Conservation (phyloP, 1,140 invertebrate genomes). For the Eriosoma lanigerum region DNA sequence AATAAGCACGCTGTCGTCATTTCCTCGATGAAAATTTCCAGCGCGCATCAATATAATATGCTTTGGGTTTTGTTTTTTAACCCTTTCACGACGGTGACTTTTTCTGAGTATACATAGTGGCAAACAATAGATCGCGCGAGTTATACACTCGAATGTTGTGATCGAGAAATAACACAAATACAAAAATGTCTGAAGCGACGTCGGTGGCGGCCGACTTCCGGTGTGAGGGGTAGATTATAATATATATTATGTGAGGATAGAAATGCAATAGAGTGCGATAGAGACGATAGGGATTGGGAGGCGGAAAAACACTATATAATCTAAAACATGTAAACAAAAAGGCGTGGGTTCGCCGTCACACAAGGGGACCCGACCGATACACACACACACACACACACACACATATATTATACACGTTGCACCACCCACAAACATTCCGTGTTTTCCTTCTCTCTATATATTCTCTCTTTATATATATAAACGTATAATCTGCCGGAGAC, state of each 20-base stretch:
- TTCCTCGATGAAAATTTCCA: too few relatives aligned
- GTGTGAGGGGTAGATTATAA: neutral
- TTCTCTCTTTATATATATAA: neutral
- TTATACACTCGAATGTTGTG: neutral
- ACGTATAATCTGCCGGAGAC: slow-evolving; percentile 12
- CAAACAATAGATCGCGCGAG: neutral
- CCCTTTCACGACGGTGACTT: neutral
- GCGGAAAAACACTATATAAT: slow-evolving; percentile 9
- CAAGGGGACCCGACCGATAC: slow-evolving; percentile 34
- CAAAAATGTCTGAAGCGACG: neutral
- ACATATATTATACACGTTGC: neutral
- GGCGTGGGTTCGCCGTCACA: slow-evolving; percentile 40
- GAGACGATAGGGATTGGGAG: neutral
- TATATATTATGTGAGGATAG: too few relatives aligned
- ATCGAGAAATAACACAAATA: slow-evolving; percentile 6
- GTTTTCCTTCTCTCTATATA: slow-evolving; percentile 4
- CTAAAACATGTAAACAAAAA: slow-evolving; percentile 51
- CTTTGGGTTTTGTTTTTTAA: neutral
- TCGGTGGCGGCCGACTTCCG: slow-evolving; percentile 19
- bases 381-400: neutral
- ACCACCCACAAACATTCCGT: slow-evolving; percentile 51
- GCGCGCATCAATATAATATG: too few relatives aligned
- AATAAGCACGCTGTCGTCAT: neutral
- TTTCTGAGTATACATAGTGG: neutral
- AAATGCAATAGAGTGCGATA: too few relatives aligned